Evolutionary conservation across 2,888 invertebrate genomes (phyloP).

Genomic region (Tethea ocularis): DNA sequence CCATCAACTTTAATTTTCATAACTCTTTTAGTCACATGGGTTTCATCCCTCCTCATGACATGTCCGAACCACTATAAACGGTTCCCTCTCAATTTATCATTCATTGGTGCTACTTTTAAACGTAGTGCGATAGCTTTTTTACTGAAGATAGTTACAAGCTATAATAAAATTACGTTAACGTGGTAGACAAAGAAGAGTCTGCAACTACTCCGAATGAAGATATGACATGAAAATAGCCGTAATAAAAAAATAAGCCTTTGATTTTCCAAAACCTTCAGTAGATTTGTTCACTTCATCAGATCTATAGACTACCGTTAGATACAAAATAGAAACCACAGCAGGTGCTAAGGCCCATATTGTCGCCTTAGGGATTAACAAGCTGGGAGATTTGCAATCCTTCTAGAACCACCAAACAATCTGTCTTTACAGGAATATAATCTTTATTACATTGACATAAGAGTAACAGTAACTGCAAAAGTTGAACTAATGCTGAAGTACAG

Average conservation of each 20-base stretch:
- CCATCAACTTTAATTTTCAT: too few relatives aligned
- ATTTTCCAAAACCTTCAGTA: not conserved
- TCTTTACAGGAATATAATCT: not conserved
- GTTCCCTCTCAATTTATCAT: too few relatives aligned
- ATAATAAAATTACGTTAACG: too few relatives aligned
- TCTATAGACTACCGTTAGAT: constrained; percentile 21
- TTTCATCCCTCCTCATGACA: too few relatives aligned
- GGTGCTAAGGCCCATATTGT: constrained; percentile 34
- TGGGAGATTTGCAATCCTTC: not conserved
- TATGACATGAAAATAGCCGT: too few relatives aligned
- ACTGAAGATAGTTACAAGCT: too few relatives aligned
- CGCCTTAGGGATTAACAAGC: constrained; percentile 27
- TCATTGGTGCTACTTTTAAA: too few relatives aligned
- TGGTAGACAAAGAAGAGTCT: too few relatives aligned
- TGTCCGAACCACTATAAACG: too few relatives aligned
- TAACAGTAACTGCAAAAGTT: not conserved
- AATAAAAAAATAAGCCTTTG: too few relatives aligned
- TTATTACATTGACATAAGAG: not conserved
- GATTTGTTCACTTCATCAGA: constrained; percentile 1
- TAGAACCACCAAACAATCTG: not conserved
- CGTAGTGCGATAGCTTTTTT: too few relatives aligned
- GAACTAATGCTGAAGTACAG: constrained; percentile 37
- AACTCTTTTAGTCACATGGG: too few relatives aligned
- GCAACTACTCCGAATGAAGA: not conserved
- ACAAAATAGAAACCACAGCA: constrained; percentile 25